These are phyloP conservation scores for Asteroscopus sphinx DNA, from an alignment of 2,888 invertebrate genomes.

Conservation along the genomic window DNA sequence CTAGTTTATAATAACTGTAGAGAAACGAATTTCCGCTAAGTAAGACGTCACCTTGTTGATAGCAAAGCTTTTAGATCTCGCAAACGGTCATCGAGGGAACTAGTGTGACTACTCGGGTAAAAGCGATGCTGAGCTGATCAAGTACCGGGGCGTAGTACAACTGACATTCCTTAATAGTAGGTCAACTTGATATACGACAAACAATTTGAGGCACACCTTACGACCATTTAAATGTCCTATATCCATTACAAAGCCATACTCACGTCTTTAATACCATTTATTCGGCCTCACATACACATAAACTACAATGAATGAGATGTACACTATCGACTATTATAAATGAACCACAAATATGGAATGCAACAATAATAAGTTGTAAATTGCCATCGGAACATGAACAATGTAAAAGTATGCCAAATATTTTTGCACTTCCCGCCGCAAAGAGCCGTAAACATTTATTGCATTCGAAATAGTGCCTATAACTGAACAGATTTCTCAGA, in stretches of 20 bases:
- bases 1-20: too few relatives aligned
- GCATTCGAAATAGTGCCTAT: conserved; percentile 45
- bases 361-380: conserved; percentile 48
- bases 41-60: background rate
- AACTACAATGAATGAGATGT: conserved; percentile 23
- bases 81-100: conserved; percentile 8
- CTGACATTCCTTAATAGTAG: conserved; percentile 41
- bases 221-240: conserved; percentile 26
- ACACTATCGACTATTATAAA: conserved; percentile 25
- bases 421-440: conserved; percentile 54
- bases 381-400: conserved; percentile 55
- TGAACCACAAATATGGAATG: conserved; percentile 23
- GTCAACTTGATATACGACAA: conserved; percentile 46
- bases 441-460: conserved; percentile 62
- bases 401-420: conserved; percentile 59
- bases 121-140: conserved; percentile 35
- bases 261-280: conserved; percentile 41
- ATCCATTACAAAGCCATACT: conserved; percentile 36
- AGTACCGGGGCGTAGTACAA: conserved; percentile 12
- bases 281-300: conserved; percentile 7
- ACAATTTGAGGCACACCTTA: conserved; percentile 45
- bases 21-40: background rate
- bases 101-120: conserved; percentile 16
- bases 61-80: background rate
- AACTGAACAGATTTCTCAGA: conserved; percentile 47